These are phyloP conservation scores for Erynnis tages DNA, from an alignment of 2,888 invertebrate species.

Conservation along the genomic window DNA sequence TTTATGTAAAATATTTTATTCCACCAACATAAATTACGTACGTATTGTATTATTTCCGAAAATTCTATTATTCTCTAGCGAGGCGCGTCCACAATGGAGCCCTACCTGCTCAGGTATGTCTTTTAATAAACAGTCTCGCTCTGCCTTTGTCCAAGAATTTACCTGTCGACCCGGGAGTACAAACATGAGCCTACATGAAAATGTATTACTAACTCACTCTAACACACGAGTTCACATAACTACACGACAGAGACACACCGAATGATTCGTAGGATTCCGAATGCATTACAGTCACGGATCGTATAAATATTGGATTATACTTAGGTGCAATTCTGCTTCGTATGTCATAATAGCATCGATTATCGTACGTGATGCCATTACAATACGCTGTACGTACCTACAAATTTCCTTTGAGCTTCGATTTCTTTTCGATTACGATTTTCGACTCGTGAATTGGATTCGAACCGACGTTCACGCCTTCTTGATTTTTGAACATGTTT, in stretches of 20 bases:
- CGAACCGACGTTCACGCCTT: slow-evolving; percentile 60
- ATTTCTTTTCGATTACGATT: slow-evolving; percentile 73
- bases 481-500: slow-evolving; percentile 50
- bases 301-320: slow-evolving; percentile 80
- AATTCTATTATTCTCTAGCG: slow-evolving; percentile 70
- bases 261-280: slow-evolving; percentile 38
- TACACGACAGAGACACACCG: slow-evolving; percentile 37
- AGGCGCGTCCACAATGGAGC: slow-evolving; percentile 62
- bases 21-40: slow-evolving; percentile 74
- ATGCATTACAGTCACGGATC: slow-evolving; percentile 64
- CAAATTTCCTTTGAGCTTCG: slow-evolving; percentile 63
- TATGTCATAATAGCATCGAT: slow-evolving; percentile 79
- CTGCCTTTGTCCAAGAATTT: slow-evolving; percentile 70
- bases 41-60: slow-evolving; percentile 78
- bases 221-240: slow-evolving; percentile 22
- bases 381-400: slow-evolving; percentile 64
- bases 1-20: slow-evolving; percentile 63
- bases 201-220: slow-evolving; percentile 38
- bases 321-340: slow-evolving; percentile 75
- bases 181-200: slow-evolving; percentile 57
- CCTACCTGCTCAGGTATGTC: slow-evolving; percentile 76
- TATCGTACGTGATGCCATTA: slow-evolving; percentile 80
- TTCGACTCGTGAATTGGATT: slow-evolving; percentile 62
- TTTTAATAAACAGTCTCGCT: slow-evolving; percentile 71
- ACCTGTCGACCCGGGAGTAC: slow-evolving; percentile 70